phyloP scores from a whole-genome alignment of 2,113 vertebrate genomes.

The Menura novaehollandiae region DNA sequence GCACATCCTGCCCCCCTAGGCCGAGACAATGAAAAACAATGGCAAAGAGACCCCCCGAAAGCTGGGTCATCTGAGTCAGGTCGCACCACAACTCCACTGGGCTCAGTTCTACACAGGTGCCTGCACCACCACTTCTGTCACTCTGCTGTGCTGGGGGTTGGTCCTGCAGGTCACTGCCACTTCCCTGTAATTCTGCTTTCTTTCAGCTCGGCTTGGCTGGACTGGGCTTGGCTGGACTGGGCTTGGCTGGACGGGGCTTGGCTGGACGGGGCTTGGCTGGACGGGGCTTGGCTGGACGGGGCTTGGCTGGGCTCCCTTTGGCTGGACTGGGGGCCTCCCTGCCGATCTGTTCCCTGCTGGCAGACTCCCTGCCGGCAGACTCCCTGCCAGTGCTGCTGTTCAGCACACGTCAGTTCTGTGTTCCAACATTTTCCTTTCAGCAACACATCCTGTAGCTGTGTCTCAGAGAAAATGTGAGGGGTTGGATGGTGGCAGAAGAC shows the following conservation, averaged over 20 bases:
- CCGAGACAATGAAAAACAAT: neutral
- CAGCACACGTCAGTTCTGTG: neutral
- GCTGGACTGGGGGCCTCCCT: neutral
- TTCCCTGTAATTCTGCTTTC: neutral
- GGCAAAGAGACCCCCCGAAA: neutral
- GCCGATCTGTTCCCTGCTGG: too few relatives aligned
- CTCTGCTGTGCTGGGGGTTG: accelerated
- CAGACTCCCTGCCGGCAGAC: too few relatives aligned
- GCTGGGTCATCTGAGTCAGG: too few relatives aligned
- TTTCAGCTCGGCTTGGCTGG: neutral
- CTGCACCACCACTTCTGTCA: accelerated
- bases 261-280: neutral
- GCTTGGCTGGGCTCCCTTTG: neutral
- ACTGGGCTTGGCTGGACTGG: neutral
- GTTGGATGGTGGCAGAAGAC: neutral
- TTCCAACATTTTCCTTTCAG: neutral
- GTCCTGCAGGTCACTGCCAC: neutral
- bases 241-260: neutral
- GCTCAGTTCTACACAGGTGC: neutral
- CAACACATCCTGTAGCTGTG: accelerated
- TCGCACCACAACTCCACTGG: accelerated
- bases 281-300: neutral
- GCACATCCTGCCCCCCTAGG: neutral
- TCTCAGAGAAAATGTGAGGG: neutral
- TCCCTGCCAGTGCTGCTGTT: neutral